phyloP scores from a whole-genome alignment of 2,797 vertebrate genomes.

The Mormyrus hasselquistii region DNA sequence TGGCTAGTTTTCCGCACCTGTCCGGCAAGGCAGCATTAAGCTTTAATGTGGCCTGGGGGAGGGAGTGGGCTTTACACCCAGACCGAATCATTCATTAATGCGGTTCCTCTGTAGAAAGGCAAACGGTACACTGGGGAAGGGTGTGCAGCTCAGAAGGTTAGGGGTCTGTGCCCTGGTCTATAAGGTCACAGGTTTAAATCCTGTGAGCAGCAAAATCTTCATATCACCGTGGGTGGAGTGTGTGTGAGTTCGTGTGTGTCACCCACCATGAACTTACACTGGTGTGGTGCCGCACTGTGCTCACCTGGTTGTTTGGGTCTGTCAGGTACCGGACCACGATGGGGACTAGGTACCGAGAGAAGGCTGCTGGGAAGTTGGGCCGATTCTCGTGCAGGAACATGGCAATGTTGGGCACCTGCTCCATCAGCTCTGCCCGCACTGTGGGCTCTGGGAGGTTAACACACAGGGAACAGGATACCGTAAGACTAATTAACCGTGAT shows the following conservation, averaged over 20 bases:
- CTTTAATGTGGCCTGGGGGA: not conserved
- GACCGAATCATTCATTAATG: not conserved
- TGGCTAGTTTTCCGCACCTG: conserved; percentile 88
- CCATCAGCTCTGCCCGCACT: conserved; percentile 83
- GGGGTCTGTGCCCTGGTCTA: not conserved
- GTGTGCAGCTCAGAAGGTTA: not conserved
- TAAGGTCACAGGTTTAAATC: not conserved
- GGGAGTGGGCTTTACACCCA: not conserved
- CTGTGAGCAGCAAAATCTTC: not conserved
- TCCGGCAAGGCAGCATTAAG: conserved; percentile 12
- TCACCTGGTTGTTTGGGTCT: conserved; percentile 84
- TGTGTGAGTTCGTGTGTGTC: not conserved
- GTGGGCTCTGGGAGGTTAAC: conserved; percentile 70
- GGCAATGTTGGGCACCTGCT: conserved; percentile 80
- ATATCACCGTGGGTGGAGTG: not conserved
- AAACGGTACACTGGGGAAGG: not conserved
- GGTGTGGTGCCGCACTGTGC: conserved; percentile 10
- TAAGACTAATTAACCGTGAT: not conserved
- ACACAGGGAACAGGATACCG: not conserved
- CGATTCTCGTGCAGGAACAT: conserved; percentile 82
- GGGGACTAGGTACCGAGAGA: conserved; percentile 79
- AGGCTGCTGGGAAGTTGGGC: conserved; percentile 73
- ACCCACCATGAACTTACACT: not conserved
- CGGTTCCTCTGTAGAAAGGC: not conserved
- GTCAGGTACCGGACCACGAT: conserved; percentile 76